These are phyloP conservation scores for Ochotona curzoniae DNA, from an alignment of 2,113 vertebrate species.

Conservation along the genomic window DNA sequence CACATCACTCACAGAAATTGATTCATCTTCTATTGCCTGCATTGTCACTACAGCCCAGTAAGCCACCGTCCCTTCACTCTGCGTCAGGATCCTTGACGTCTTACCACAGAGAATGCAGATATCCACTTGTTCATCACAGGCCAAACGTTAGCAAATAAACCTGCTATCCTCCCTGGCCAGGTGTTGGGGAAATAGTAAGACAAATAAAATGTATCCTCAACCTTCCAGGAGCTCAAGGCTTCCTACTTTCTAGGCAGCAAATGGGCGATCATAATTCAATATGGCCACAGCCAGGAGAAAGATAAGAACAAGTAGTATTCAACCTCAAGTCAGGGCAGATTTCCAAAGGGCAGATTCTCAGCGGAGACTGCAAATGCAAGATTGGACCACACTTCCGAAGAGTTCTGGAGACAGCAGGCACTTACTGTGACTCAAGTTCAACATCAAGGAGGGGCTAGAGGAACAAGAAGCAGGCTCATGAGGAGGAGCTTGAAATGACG, in stretches of 20 bases:
- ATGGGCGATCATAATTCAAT: neutral
- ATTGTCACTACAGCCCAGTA: neutral
- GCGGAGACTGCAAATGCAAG: neutral
- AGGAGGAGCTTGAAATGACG: neutral
- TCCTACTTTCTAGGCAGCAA: neutral
- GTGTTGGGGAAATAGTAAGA: neutral
- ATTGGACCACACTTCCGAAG: neutral
- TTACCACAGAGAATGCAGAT: neutral
- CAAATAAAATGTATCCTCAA: neutral
- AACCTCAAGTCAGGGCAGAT: neutral
- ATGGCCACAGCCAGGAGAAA: neutral
- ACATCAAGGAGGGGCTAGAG: neutral
- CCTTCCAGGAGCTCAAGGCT: neutral
- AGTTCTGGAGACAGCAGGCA: neutral
- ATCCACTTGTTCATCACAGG: neutral
- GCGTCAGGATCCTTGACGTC: neutral
- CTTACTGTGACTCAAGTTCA: neutral
- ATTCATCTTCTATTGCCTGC: neutral
- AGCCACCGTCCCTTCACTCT: neutral
- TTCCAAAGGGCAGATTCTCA: neutral
- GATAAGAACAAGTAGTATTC: neutral
- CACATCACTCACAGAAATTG: neutral
- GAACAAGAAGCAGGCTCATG: neutral
- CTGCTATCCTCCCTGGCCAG: neutral
- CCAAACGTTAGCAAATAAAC: neutral